Conservation (phyloP, 2,888 invertebrate genomes). For the Leptopterna dolabrata region DNA sequence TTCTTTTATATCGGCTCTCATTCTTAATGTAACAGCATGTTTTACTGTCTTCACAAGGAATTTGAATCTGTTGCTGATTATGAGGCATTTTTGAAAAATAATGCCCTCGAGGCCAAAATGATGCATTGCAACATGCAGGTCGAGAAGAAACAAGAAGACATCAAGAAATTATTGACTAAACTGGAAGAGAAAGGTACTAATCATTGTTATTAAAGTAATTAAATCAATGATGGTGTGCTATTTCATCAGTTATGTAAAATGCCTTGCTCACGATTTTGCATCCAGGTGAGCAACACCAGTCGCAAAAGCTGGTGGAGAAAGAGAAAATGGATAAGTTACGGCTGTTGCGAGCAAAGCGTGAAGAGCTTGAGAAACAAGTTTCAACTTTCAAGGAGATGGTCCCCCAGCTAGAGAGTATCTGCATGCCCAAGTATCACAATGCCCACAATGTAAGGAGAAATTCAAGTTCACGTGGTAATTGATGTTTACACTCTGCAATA, state of each 20-base stretch:
- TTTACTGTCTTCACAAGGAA: neutral
- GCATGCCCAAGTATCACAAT: neutral
- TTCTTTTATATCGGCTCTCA: neutral
- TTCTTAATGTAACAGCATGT: neutral
- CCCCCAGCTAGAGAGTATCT: neutral
- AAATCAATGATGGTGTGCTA: no score
- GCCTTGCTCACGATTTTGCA: neutral
- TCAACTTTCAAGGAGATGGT: neutral
- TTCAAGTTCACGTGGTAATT: no score
- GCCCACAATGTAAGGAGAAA: no score
- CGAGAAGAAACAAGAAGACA: neutral
- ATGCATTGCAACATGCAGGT: neutral
- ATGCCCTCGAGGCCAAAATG: neutral
- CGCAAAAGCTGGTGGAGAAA: neutral
- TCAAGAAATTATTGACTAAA: neutral
- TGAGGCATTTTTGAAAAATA: constrained; percentile 5
- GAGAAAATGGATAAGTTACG: neutral
- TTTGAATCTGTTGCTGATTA: neutral
- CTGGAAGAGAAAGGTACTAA: neutral
- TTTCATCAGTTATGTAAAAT: no score
- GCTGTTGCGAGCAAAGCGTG: neutral
- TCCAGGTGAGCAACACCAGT: neutral
- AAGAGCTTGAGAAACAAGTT: neutral
- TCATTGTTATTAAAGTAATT: no score
- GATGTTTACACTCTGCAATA: no score